Conservation (phyloP, 2,888 invertebrate genomes). For the Rhamphomyia laevipes region DNA sequence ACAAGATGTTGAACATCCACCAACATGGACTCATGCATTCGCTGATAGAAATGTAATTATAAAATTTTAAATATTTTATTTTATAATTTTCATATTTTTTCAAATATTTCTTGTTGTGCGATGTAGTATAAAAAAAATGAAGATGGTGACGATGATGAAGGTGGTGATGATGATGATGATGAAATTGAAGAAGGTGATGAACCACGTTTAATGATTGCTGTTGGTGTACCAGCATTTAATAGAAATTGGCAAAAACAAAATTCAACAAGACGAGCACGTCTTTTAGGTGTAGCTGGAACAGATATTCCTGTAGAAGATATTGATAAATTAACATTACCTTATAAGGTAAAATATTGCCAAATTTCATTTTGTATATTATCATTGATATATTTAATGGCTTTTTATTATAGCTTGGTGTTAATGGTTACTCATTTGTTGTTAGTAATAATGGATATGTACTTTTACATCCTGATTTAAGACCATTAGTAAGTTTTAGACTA, state of each 20-base stretch:
- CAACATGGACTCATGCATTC: slow-evolving; percentile 93
- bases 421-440: slow-evolving; percentile 91
- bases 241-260: slow-evolving; percentile 45
- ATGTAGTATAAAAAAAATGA: slow-evolving; percentile 4
- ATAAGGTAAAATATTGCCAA: slow-evolving; percentile 69
- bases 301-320: slow-evolving; percentile 75
- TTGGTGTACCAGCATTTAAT: slow-evolving; percentile 87
- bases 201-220: slow-evolving; percentile 69
- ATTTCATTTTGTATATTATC: background rate
- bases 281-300: slow-evolving; percentile 92
- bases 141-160: too few relatives aligned
- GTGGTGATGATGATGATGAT: background rate
- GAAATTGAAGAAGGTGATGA: slow-evolving; percentile 6
- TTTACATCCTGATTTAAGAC: slow-evolving; percentile 85
- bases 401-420: slow-evolving; percentile 69
- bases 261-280: slow-evolving; percentile 43
- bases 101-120: background rate
- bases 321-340: slow-evolving; percentile 75
- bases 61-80: background rate
- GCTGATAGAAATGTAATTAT: slow-evolving; percentile 67
- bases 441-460: slow-evolving; percentile 95
- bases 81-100: background rate
- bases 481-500: slow-evolving; percentile 70
- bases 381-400: background rate
- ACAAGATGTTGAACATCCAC: slow-evolving; percentile 60